Evolutionary conservation across 2,113 vertebrate genomes (phyloP).

Genomic region (Scatophagus argus): DNA sequence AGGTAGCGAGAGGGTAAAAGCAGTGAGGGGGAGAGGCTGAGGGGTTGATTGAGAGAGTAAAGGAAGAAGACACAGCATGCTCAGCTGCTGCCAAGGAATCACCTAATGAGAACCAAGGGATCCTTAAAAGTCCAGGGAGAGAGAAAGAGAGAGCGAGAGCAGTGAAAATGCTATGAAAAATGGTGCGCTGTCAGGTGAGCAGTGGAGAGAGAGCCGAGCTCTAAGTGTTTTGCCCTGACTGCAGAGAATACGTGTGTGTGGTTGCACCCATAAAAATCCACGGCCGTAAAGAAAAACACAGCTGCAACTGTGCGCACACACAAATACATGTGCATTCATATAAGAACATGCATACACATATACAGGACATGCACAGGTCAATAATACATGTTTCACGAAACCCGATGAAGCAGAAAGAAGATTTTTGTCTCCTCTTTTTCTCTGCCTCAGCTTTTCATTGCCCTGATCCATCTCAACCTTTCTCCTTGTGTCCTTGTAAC

Average conservation of each 20-base stretch:
- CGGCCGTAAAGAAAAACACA: slow-evolving; percentile 33
- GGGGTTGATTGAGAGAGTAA: slow-evolving; percentile 51
- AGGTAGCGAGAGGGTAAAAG: slow-evolving; percentile 20
- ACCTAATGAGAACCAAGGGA: slow-evolving; percentile 67
- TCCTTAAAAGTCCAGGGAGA: slow-evolving; percentile 22
- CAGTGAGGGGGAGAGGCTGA: slow-evolving; percentile 15
- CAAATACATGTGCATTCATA: background rate
- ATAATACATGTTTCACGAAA: slow-evolving; percentile 32
- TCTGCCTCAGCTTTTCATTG: slow-evolving; percentile 1
- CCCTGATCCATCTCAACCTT: background rate
- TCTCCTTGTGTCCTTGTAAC: background rate
- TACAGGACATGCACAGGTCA: slow-evolving; percentile 31
- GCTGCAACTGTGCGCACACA: slow-evolving; percentile 15
- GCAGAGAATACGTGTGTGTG: slow-evolving; percentile 23
- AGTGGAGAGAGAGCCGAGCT: slow-evolving; percentile 44
- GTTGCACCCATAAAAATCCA: slow-evolving; percentile 28
- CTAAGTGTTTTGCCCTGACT: slow-evolving; percentile 61
- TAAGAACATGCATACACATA: background rate
- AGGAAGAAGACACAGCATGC: slow-evolving; percentile 41
- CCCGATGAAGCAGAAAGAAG: slow-evolving; percentile 16
- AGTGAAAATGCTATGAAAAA: slow-evolving; percentile 50
- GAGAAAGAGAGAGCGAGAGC: slow-evolving; percentile 11
- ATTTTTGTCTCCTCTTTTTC: slow-evolving; percentile 11
- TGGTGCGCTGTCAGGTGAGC: slow-evolving; percentile 58
- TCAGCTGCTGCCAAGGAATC: slow-evolving; percentile 51